Percentiles rank a stretch among this genome's conserved stretches.
phyloP scores from a whole-genome alignment of 1,140 invertebrate species.

The Temnothorax longispinosus region DNA sequence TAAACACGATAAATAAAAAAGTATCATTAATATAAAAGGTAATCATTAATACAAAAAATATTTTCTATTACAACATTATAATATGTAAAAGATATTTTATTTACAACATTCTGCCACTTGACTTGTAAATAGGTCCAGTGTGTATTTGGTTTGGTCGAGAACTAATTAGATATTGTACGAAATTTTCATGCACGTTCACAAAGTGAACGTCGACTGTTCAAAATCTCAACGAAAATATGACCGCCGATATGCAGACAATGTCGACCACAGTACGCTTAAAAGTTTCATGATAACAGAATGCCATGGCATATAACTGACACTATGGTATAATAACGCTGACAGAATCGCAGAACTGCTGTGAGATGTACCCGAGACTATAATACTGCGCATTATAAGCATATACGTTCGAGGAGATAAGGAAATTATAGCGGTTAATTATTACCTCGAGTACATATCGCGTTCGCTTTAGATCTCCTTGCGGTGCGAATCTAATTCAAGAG shows the following conservation, averaged over 20 bases:
- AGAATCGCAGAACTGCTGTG: slow-evolving; percentile 41
- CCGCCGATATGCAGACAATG: slow-evolving; percentile 50
- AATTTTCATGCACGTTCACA: background rate
- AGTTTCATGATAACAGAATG: slow-evolving; percentile 53
- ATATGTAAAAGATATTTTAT: background rate
- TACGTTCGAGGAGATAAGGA: slow-evolving; percentile 62
- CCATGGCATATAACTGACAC: slow-evolving; percentile 51
- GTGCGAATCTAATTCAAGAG: slow-evolving; percentile 34
- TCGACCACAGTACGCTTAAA: slow-evolving; percentile 53
- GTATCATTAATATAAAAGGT: background rate
- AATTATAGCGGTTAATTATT: slow-evolving; percentile 65
- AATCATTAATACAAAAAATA: background rate
- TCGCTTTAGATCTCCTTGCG: slow-evolving; percentile 37
- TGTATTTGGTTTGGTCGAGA: background rate
- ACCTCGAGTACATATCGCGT: slow-evolving; percentile 29
- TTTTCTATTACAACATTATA: background rate
- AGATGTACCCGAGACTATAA: slow-evolving; percentile 35
- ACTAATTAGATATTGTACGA: background rate
- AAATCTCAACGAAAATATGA: slow-evolving; percentile 32
- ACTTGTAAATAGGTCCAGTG: background rate
- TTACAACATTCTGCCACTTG: background rate
- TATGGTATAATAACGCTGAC: slow-evolving; percentile 58
- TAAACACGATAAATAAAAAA: background rate
- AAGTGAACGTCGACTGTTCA: slow-evolving; percentile 6
- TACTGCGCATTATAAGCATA: slow-evolving; percentile 30